A percentile compares a stretch with the other conserved stretches of the same genome.
Evolutionary conservation across 2,113 vertebrate genomes (phyloP).

Genomic region (Ptychochromis oligacanthus): DNA sequence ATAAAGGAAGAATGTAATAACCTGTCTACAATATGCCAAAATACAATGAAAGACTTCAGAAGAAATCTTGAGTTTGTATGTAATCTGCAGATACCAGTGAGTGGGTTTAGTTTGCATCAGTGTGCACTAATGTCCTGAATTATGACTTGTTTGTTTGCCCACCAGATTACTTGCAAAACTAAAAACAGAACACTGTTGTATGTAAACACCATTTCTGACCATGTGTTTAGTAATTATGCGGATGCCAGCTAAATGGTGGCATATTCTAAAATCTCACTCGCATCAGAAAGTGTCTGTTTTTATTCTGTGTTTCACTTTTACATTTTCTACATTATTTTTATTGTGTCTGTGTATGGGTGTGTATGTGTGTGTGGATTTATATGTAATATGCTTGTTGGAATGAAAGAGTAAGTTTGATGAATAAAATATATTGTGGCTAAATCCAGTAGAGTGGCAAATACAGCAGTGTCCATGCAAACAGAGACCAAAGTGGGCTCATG

Average conservation of each 20-base stretch:
- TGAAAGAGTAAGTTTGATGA: neutral
- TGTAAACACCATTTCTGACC: neutral
- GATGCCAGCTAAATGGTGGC: neutral
- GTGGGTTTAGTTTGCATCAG: neutral
- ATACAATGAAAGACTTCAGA: neutral
- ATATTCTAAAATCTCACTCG: neutral
- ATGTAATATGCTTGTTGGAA: neutral
- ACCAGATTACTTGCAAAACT: neutral
- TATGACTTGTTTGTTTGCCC: neutral
- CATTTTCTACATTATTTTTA: neutral
- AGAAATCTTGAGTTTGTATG: neutral
- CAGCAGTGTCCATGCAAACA: neutral
- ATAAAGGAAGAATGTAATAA: neutral
- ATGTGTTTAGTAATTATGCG: neutral
- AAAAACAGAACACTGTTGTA: neutral
- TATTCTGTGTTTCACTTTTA: neutral
- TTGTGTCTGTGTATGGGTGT: neutral
- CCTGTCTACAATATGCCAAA: neutral
- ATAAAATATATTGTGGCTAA: slow-evolving; percentile 4
- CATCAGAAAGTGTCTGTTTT: neutral
- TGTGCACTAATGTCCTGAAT: neutral
- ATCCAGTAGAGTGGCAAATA: neutral
- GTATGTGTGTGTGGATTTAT: neutral
- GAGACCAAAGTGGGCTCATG: slow-evolving; percentile 9
- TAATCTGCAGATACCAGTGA: neutral